Percentiles rank a stretch among this genome's conserved stretches.
Conservation (phyloP, 1,140 invertebrate species). For the Calephelis virginiensis region DNA sequence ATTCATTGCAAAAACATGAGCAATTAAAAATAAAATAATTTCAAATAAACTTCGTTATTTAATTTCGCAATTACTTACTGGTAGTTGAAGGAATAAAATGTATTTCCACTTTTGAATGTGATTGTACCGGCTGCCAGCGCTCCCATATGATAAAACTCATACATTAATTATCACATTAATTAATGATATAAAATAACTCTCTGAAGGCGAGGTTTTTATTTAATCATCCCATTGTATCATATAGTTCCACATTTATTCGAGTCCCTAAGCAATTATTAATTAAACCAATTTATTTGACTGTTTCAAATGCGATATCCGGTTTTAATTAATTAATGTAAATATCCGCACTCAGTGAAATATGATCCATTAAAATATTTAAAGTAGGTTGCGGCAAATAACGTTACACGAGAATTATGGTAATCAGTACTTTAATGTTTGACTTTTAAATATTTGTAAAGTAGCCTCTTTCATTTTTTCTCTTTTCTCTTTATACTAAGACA, state of each 20-base stretch:
- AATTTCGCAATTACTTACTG: neutral
- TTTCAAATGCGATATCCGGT: constrained; percentile 15
- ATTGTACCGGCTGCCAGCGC: neutral
- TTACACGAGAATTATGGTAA: neutral
- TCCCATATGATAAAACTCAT: constrained; percentile 10
- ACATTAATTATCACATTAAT: constrained; percentile 14
- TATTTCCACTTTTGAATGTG: neutral
- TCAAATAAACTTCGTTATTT: neutral
- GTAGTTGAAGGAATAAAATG: neutral
- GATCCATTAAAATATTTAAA: neutral
- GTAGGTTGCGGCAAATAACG: constrained; percentile 9
- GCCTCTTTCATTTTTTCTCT: too few relatives aligned
- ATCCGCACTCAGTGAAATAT: constrained; percentile 10
- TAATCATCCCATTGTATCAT: constrained; percentile 4
- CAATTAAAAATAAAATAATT: too few relatives aligned
- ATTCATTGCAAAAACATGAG: too few relatives aligned
- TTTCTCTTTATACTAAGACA: too few relatives aligned
- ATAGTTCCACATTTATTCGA: constrained; percentile 4
- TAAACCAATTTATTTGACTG: constrained; percentile 8
- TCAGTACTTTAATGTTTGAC: neutral
- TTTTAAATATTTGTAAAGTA: neutral
- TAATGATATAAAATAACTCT: constrained; percentile 13
- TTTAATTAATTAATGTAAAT: constrained; percentile 17
- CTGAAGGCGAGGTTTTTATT: constrained; percentile 15
- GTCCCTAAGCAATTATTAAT: constrained; percentile 16